Conservation (phyloP, 1,140 invertebrate species). For the Latrodectus geometricus region DNA sequence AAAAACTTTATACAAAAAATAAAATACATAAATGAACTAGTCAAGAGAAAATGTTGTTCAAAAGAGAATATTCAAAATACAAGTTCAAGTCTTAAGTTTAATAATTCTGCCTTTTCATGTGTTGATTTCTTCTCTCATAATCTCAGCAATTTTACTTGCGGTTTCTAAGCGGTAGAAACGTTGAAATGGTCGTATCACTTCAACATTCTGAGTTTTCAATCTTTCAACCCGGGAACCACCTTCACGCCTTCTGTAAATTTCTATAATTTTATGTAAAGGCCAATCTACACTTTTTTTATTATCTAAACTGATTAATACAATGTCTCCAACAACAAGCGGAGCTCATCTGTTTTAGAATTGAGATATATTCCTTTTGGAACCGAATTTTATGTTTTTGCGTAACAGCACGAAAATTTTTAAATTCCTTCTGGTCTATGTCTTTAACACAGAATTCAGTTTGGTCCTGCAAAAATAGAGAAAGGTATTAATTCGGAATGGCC, state of each 20-base stretch:
- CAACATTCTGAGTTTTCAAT: slow-evolving; percentile 3
- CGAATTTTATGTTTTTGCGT: neutral
- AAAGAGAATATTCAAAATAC: too few species aligned
- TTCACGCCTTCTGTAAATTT: neutral
- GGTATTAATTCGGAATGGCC: slow-evolving; percentile 65
- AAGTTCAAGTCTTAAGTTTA: too few species aligned
- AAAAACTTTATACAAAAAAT: too few species aligned
- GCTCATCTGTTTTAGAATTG: neutral
- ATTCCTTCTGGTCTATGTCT: neutral
- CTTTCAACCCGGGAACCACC: neutral
- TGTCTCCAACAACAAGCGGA: neutral
- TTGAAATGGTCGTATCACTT: neutral
- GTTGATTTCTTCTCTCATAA: neutral
- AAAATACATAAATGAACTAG: too few species aligned
- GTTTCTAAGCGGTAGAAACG: neutral
- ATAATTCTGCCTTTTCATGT: too few species aligned
- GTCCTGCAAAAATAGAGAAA: slow-evolving; percentile 37
- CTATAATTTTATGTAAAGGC: neutral
- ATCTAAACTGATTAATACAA: too few species aligned
- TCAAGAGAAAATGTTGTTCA: too few species aligned
- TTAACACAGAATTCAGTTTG: neutral
- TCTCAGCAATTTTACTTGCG: neutral
- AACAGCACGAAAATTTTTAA: neutral
- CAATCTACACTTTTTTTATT: neutral
- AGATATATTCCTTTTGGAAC: neutral